phyloP scores from a whole-genome alignment of 2,113 vertebrate species.

The Micronycteris hirsuta region DNA sequence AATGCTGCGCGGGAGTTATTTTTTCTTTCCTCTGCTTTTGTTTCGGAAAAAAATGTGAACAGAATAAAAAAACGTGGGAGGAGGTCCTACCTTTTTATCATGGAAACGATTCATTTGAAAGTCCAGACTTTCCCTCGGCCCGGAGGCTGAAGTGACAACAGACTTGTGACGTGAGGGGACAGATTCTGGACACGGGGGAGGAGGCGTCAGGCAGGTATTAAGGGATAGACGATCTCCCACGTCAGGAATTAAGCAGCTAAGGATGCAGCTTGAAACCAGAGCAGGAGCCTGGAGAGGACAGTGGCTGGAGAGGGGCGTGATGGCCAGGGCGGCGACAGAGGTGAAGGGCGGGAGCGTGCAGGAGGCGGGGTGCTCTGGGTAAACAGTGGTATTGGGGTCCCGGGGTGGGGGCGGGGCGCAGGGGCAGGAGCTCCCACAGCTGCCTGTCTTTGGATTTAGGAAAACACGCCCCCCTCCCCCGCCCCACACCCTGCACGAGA shows the following conservation, averaged over 20 bases:
- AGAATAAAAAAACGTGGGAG: accelerated
- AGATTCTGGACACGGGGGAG: not conserved
- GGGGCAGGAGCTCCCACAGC: too few relatives aligned
- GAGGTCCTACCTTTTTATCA: accelerated
- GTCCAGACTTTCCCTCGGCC: too few relatives aligned
- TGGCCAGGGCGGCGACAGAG: too few relatives aligned
- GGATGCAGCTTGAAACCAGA: accelerated
- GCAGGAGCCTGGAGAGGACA: too few relatives aligned
- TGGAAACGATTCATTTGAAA: not conserved
- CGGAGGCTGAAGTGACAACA: not conserved
- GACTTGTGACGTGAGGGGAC: not conserved
- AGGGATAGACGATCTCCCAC: accelerated
- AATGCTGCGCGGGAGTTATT: not conserved
- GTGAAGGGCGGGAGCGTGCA: accelerated
- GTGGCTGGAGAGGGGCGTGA: accelerated
- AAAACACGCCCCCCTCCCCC: not conserved
- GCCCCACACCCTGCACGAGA: not conserved
- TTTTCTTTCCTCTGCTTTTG: not conserved
- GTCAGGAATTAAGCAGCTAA: too few relatives aligned
- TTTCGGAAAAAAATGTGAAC: not conserved
- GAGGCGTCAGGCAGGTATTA: accelerated
- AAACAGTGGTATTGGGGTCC: accelerated
- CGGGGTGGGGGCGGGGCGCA: accelerated
- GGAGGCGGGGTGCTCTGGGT: accelerated
- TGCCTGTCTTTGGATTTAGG: not conserved